Percentiles rank a stretch among this genome's conserved stretches.
Evolutionary conservation across 2,797 vertebrate genomes (phyloP).

Genomic region (Macrochelys suwanniensis): DNA sequence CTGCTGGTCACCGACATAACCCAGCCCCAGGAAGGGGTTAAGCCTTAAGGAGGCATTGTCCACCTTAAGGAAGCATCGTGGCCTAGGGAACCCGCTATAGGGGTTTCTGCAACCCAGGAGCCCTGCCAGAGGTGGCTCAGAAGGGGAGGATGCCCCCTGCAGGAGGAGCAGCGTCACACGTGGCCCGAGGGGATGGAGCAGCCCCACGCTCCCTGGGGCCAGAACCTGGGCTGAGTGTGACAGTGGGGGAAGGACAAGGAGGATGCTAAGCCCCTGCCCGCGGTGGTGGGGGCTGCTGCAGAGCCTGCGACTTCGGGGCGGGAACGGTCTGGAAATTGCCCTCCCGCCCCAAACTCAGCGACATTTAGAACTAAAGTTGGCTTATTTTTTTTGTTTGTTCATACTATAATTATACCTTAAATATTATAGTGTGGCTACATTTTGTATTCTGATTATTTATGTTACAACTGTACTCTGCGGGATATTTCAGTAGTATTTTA

Average conservation of each 20-base stretch:
- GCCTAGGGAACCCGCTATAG: neutral
- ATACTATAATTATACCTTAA: too few relatives aligned
- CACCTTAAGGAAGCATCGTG: too few relatives aligned
- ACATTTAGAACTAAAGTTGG: neutral
- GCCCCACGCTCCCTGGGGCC: neutral
- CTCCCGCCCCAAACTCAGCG: neutral
- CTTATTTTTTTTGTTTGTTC: too few relatives aligned
- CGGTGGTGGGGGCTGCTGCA: neutral
- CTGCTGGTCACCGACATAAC: too few relatives aligned
- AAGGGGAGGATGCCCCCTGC: neutral
- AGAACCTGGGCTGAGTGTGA: neutral
- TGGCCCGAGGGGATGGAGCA: neutral
- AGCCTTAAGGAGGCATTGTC: too few relatives aligned
- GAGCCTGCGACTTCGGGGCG: neutral
- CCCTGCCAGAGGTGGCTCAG: neutral
- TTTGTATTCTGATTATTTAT: too few relatives aligned
- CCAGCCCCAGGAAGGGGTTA: too few relatives aligned
- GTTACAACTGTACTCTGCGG: too few relatives aligned
- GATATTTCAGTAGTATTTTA: too few relatives aligned
- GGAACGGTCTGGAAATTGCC: neutral
- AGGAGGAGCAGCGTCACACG: neutral
- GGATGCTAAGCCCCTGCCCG: too few relatives aligned
- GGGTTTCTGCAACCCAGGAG: neutral
- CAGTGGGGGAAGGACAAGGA: too few relatives aligned
- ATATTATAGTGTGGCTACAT: too few relatives aligned